Percentiles rank a stretch among this genome's conserved stretches.
Conservation (phyloP, 2,888 invertebrate species). For the Mellilla xanthometata region DNA sequence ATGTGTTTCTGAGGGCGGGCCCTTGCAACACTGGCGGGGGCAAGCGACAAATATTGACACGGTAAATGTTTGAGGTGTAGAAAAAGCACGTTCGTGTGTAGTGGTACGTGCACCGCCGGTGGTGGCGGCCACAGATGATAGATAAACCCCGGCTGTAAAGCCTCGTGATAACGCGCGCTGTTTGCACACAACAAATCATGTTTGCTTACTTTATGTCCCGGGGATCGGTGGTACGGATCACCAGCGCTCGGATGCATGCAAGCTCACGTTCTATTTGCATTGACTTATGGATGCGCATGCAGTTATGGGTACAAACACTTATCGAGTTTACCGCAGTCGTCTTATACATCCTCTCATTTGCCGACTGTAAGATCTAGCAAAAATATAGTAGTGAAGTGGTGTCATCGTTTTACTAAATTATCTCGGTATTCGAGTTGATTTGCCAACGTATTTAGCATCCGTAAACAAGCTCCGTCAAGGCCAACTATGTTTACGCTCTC, state of each 20-base stretch:
- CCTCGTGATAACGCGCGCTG: constrained; percentile 62
- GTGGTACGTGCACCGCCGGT: constrained; percentile 58
- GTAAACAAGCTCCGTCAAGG: constrained; percentile 70
- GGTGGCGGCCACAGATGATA: constrained; percentile 58
- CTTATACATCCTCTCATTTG: constrained; percentile 7
- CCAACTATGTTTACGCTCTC: constrained; percentile 60
- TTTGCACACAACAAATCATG: constrained; percentile 73
- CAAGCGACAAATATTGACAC: constrained; percentile 73
- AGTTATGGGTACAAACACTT: constrained; percentile 33
- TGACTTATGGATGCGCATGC: constrained; percentile 47
- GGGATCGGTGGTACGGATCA: constrained; percentile 60
- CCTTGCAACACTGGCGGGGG: constrained; percentile 58
- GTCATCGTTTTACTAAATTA: constrained; percentile 42
- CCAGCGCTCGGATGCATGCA: constrained; percentile 54
- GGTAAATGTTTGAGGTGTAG: constrained; percentile 68
- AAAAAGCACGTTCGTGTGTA: constrained; percentile 64
- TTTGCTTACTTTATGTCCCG: constrained; percentile 68
- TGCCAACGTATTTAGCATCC: constrained; percentile 61
- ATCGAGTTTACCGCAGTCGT: constrained; percentile 4
- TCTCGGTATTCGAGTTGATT: constrained; percentile 49
- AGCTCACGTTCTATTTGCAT: constrained; percentile 73
- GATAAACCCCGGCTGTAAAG: constrained; percentile 54
- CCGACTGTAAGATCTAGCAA: not conserved
- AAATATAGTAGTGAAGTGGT: constrained; percentile 13
- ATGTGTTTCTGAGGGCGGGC: constrained; percentile 22